phyloP scores from a whole-genome alignment of 2,797 vertebrate species.

The Phrynocephalus vlangalii region DNA sequence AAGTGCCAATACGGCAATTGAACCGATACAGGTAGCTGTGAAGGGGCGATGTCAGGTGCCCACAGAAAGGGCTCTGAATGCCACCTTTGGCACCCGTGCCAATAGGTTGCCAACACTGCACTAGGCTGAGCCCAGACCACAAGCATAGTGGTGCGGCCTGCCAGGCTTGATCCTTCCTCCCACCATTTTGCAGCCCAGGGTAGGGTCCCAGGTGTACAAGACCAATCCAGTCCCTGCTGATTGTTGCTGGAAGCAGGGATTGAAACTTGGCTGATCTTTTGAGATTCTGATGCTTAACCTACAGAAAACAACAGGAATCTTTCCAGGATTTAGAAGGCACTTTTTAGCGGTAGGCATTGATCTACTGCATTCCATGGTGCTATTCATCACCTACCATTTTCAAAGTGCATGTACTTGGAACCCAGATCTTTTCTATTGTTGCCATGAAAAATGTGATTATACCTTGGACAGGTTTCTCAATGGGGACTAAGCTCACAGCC shows the following conservation, averaged over 20 bases:
- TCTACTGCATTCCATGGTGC: constrained; percentile 42
- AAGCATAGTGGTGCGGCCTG: background rate
- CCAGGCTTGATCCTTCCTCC: background rate
- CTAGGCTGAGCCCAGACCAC: too few species aligned
- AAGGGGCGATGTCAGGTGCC: too few species aligned
- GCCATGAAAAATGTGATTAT: constrained; percentile 19
- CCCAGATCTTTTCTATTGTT: constrained; percentile 32
- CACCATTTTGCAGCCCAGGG: background rate
- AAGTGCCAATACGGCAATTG: too few species aligned
- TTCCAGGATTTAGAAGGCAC: background rate
- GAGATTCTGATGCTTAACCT: constrained; percentile 17
- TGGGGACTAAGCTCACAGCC: background rate
- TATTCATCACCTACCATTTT: constrained; percentile 34
- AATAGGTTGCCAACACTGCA: too few species aligned
- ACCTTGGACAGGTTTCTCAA: background rate
- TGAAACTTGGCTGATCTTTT: constrained; percentile 37
- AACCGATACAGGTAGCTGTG: too few species aligned
- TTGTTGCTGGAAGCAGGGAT: constrained; percentile 14
- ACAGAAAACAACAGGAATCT: constrained; percentile 29
- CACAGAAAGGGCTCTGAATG: too few species aligned
- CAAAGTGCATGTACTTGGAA: constrained; percentile 21
- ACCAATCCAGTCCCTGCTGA: constrained; percentile 24
- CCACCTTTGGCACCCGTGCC: too few species aligned
- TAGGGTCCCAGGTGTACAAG: background rate
- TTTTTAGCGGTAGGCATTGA: fast-evolving